phyloP scores from a whole-genome alignment of 2,888 invertebrate genomes.

The Tanytarsus gracilentus region DNA sequence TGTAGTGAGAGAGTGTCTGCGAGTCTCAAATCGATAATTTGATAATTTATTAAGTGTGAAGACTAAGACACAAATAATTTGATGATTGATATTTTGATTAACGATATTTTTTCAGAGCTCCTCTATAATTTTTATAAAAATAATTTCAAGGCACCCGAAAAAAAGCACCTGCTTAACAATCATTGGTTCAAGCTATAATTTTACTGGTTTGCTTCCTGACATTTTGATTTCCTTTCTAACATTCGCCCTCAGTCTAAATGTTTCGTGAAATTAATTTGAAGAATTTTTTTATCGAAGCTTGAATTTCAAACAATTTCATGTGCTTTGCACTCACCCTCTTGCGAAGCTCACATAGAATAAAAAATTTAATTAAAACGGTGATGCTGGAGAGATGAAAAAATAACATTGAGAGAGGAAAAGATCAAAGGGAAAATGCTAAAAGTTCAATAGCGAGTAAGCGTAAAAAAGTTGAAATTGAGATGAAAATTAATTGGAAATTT shows the following conservation, averaged over 20 bases:
- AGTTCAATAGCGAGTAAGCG: too few relatives aligned
- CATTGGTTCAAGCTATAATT: too few relatives aligned
- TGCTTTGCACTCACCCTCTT: too few relatives aligned
- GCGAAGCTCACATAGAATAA: too few relatives aligned
- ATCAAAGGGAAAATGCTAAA: background rate
- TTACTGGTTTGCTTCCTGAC: too few relatives aligned
- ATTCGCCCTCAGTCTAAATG: too few relatives aligned
- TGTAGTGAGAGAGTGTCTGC: background rate
- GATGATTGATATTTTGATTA: conserved; percentile 9
- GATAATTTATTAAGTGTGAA: conserved; percentile 26
- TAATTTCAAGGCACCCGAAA: too few relatives aligned
- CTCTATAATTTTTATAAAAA: background rate
- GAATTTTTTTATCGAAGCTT: too few relatives aligned
- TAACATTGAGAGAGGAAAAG: conserved; percentile 7
- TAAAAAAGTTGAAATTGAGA: too few relatives aligned
- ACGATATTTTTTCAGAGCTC: conserved; percentile 3
- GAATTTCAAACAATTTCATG: too few relatives aligned
- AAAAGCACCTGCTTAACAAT: background rate
- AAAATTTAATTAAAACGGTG: conserved; percentile 3
- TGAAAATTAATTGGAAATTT: background rate
- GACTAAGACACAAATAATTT: conserved; percentile 9
- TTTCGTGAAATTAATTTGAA: too few relatives aligned
- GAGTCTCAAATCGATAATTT: conserved; percentile 9
- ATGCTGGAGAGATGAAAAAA: conserved; percentile 1
- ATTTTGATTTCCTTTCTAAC: too few relatives aligned